Evolutionary conservation across 2,113 vertebrate genomes (phyloP).

Genomic region (Marmota monax): DNA sequence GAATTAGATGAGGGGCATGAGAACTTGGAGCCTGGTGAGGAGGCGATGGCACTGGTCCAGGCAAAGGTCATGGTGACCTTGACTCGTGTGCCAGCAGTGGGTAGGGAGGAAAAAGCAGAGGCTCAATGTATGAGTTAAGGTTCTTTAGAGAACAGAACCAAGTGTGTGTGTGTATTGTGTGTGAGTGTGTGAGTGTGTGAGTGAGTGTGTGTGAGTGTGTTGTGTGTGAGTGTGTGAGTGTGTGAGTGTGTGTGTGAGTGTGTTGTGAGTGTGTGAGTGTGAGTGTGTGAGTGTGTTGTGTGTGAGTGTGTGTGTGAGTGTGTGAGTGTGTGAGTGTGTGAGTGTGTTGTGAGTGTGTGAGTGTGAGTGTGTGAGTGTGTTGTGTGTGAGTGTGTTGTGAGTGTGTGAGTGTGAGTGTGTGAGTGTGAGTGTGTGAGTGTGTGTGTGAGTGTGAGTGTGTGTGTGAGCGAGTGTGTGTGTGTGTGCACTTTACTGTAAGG

Average conservation of each 20-base stretch:
- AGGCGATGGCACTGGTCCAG: too few species aligned
- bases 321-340: neutral
- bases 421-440: neutral
- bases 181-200: neutral
- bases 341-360: neutral
- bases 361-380: neutral
- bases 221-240: neutral
- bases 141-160: too few species aligned
- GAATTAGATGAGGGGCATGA: neutral
- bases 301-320: neutral
- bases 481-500: neutral
- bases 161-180: neutral
- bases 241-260: neutral
- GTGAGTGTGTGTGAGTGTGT: neutral
- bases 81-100: fast-evolving
- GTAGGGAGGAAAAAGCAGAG: neutral
- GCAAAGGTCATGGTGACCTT: neutral
- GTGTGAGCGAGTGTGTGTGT: neutral
- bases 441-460: neutral
- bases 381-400: neutral
- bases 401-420: neutral
- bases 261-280: neutral
- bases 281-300: neutral
- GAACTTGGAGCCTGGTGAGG: neutral
- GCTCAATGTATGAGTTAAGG: neutral